phyloP scores from a whole-genome alignment of 2,113 vertebrate genomes.

The Takifugu flavidus region DNA sequence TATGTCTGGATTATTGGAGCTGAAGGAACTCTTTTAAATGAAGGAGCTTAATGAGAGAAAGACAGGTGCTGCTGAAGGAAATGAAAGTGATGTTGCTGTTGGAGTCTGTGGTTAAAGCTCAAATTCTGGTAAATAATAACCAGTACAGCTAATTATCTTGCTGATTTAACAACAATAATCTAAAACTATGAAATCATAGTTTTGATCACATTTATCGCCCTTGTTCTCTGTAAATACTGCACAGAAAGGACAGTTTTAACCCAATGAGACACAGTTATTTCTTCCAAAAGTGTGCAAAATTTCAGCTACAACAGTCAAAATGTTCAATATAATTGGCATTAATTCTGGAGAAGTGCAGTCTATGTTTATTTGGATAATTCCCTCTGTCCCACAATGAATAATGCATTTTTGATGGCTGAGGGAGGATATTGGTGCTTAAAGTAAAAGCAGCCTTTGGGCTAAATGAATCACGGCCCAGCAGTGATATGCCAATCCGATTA shows the following conservation, averaged over 20 bases:
- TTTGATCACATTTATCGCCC: not conserved
- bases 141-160: too few relatives aligned
- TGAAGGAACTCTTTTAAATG: not conserved
- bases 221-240: not conserved
- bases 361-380: not conserved
- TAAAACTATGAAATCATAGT: not conserved
- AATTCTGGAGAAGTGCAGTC: too few relatives aligned
- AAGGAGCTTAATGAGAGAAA: not conserved
- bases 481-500: constrained; percentile 72
- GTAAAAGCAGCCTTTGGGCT: constrained; percentile 64
- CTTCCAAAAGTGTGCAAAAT: too few relatives aligned
- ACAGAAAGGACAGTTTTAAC: not conserved
- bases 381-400: not conserved
- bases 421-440: constrained; percentile 63
- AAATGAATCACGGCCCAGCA: constrained; percentile 58
- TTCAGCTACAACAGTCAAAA: too few relatives aligned
- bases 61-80: not conserved
- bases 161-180: too few relatives aligned
- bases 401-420: constrained; percentile 46
- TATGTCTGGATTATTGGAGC: constrained; percentile 19
- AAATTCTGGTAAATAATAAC: too few relatives aligned
- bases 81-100: not conserved
- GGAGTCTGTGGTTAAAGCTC: not conserved
- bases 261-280: too few relatives aligned
- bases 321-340: too few relatives aligned